A percentile compares a stretch with the other conserved stretches of the same genome.
Conservation (phyloP, 2,888 invertebrate genomes). For the Ichneumoninae sp. region DNA sequence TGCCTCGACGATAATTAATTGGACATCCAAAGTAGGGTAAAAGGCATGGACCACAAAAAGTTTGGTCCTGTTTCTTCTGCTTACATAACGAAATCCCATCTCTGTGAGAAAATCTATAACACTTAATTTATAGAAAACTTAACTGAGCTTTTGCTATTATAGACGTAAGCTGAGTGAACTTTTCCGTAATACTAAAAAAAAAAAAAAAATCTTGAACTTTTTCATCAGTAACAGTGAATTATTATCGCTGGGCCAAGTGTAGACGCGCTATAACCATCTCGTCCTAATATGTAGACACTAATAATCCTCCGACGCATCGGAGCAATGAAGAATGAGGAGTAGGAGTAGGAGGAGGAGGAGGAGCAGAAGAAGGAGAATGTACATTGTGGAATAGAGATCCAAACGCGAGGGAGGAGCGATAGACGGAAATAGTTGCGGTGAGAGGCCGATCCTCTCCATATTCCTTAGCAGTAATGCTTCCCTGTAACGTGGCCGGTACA, state of each 20-base stretch:
- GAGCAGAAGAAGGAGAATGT: background rate
- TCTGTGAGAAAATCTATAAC: background rate
- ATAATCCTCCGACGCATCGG: conserved; percentile 29
- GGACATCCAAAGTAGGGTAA: background rate
- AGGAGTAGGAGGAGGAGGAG: background rate
- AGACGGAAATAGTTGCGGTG: conserved; percentile 47
- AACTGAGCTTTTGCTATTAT: too few species aligned
- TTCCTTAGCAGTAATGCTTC: background rate
- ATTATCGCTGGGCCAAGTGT: background rate
- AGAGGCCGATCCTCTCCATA: conserved; percentile 26
- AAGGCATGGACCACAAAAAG: too few species aligned
- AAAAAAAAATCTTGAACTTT: background rate
- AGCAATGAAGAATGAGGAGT: background rate
- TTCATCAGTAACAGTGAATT: background rate
- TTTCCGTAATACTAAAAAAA: too few species aligned
- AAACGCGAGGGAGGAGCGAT: conserved; percentile 23
- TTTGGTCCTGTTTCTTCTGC: background rate
- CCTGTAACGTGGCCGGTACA: conserved; percentile 6
- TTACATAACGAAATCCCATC: background rate
- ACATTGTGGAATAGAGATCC: conserved; percentile 22
- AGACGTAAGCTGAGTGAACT: too few species aligned
- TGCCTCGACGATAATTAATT: conserved; percentile 36
- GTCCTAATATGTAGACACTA: conserved; percentile 19
- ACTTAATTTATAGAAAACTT: too few species aligned
- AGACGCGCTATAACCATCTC: background rate